phyloP scores from a whole-genome alignment of 2,113 vertebrate species.

The Embiotoca jacksoni region DNA sequence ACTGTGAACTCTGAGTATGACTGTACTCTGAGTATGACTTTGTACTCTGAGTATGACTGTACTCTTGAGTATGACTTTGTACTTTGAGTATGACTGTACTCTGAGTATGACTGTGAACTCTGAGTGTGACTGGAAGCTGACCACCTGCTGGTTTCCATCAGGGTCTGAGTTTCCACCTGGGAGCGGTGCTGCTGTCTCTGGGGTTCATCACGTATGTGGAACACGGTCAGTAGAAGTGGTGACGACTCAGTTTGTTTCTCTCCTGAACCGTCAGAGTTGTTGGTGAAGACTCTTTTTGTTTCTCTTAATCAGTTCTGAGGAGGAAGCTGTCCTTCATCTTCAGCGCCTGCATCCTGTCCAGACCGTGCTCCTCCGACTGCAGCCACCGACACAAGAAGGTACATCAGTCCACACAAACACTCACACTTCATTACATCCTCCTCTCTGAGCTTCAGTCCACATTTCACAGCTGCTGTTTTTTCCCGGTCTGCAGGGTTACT shows the following conservation, averaged over 20 bases:
- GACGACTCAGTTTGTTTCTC: no score
- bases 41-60: no score
- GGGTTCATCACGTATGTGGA: constrained; percentile 94
- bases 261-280: no score
- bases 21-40: no score
- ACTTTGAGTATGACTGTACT: no score
- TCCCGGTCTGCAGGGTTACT: constrained; percentile 77
- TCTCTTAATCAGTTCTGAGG: constrained; percentile 84
- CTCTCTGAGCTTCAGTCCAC: no score
- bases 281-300: no score
- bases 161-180: constrained; percentile 94
- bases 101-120: background rate
- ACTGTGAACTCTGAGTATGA: no score
- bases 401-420: background rate
- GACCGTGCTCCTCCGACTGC: constrained; percentile 85
- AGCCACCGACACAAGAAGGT: constrained; percentile 89
- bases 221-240: constrained; percentile 81
- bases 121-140: background rate
- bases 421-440: no score
- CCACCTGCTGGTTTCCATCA: constrained; percentile 58
- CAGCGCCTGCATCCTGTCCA: constrained; percentile 90
- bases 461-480: background rate
- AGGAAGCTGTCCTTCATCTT: constrained; percentile 88
- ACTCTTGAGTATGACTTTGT: no score
- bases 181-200: constrained; percentile 89